Percentiles rank a stretch among this genome's conserved stretches.
These are phyloP conservation scores for Platorchestia sp. DNA, from an alignment of 1,140 invertebrate species.

Conservation along the genomic window DNA sequence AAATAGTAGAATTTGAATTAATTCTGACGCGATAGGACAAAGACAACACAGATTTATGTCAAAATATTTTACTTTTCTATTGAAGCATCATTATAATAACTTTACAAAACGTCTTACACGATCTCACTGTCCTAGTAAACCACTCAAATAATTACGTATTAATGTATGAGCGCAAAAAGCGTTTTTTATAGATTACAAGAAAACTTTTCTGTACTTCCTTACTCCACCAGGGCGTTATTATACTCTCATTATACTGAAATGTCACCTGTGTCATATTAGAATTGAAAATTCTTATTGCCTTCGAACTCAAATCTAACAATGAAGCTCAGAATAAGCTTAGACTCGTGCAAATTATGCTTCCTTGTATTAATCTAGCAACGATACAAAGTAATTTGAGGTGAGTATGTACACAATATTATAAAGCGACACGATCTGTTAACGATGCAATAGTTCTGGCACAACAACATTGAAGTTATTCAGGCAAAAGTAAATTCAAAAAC, in stretches of 20 bases:
- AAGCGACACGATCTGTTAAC: not conserved
- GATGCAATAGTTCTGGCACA: not conserved
- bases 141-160: not conserved
- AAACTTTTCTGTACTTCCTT: not conserved
- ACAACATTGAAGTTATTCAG: not conserved
- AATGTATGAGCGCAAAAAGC: not conserved
- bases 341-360: not conserved
- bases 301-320: not conserved
- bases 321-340: not conserved
- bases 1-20: not conserved
- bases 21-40: not conserved
- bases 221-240: not conserved
- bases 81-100: conserved; percentile 17
- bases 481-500: not conserved
- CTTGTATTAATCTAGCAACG: not conserved
- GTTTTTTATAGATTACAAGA: not conserved
- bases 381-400: not conserved
- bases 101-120: conserved; percentile 25
- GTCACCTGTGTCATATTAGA: not conserved
- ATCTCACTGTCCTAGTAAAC: not conserved
- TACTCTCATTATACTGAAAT: not conserved
- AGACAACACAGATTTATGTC: not conserved
- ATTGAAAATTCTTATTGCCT: not conserved
- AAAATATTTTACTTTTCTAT: conserved; percentile 45
- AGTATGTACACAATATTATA: not conserved